Conservation (phyloP, 2,888 invertebrate genomes). For the Rhogogaster chlorosoma region DNA sequence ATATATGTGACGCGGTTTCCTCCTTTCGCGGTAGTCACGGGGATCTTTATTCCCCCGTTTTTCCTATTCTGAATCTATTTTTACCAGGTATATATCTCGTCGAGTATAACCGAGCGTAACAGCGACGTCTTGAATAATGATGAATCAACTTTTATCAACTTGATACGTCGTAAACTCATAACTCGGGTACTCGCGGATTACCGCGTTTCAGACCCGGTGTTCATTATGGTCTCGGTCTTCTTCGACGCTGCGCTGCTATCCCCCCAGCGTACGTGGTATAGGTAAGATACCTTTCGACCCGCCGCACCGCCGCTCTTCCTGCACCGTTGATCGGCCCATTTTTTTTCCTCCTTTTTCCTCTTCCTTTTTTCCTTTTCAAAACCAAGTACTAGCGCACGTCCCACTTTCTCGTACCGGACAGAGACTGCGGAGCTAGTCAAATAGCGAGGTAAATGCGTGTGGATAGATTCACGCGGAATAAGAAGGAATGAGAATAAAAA, state of each 20-base stretch:
- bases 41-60: not conserved
- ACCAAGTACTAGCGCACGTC: slow-evolving; percentile 34
- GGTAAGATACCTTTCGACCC: not conserved
- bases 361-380: not conserved
- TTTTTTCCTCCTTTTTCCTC: not conserved
- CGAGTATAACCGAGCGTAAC: not conserved
- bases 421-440: not conserved
- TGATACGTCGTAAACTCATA: slow-evolving; percentile 24
- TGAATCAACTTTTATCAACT: slow-evolving; percentile 25
- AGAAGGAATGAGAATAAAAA: not conserved
- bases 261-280: not conserved
- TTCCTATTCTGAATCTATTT: not conserved
- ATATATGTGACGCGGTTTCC: not conserved
- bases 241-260: not conserved
- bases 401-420: slow-evolving; percentile 34
- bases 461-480: too few species aligned
- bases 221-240: not conserved
- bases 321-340: slow-evolving; percentile 27
- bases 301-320: not conserved
- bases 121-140: not conserved
- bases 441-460: not conserved
- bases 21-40: not conserved
- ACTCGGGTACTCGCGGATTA: slow-evolving; percentile 14
- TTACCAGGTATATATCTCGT: not conserved
- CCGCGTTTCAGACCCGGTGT: not conserved